Conservation (phyloP, 2,113 vertebrate species). For the Poicephalus gulielmi region DNA sequence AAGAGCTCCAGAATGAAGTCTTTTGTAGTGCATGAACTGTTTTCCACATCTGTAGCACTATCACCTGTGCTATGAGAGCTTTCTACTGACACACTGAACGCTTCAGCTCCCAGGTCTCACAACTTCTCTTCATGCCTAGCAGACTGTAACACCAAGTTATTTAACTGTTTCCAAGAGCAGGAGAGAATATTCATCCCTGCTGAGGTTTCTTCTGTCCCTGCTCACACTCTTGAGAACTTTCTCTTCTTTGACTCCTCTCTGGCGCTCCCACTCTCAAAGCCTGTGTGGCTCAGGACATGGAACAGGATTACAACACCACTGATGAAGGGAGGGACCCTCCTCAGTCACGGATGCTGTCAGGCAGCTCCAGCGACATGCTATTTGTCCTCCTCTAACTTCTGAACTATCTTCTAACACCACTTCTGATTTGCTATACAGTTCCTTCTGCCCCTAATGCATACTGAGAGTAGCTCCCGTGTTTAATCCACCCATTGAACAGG, state of each 20-base stretch:
- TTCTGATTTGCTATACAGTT: background rate
- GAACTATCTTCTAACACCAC: background rate
- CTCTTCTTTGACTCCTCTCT: background rate
- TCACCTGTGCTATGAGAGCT: background rate
- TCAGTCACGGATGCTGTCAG: background rate
- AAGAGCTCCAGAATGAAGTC: background rate
- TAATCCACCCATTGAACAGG: background rate
- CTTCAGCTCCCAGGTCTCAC: background rate
- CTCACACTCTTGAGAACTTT: background rate
- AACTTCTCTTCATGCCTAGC: background rate
- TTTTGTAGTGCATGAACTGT: background rate
- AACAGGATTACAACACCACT: background rate
- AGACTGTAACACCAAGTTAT: background rate
- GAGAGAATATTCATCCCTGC: background rate
- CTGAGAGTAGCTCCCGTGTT: background rate
- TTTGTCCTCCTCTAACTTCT: background rate
- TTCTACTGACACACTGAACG: background rate
- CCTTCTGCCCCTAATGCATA: background rate
- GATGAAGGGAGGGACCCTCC: background rate
- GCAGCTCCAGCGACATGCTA: background rate
- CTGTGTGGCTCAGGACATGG: fast-evolving
- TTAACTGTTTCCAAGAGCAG: background rate
- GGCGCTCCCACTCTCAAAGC: background rate
- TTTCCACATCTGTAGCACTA: background rate
- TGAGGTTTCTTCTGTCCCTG: background rate